Evolutionary conservation across 2,888 invertebrate genomes (phyloP), one percentile per base, ranked within the genome.

Genomic region (Dynastes maya): DNA sequence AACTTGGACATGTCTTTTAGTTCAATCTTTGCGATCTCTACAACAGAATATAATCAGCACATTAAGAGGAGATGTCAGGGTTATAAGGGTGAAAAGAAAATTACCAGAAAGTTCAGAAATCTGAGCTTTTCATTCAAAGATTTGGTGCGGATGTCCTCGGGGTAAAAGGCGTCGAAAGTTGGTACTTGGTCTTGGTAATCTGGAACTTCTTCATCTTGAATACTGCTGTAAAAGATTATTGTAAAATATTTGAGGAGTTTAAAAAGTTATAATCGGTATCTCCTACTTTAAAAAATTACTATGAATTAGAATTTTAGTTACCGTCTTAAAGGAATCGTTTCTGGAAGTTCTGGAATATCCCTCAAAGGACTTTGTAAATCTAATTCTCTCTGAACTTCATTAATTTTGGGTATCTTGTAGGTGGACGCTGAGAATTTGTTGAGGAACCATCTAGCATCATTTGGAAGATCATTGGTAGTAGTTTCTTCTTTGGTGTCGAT

Each of bases 391-490:
- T 68, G 68, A 16, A 1, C n/a, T 16, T 67, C 40, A 4, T 22
- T 45, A 11, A n/a, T 68, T 51, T 68, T 78, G 53, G 53, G 40
- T 27, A 71, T 51, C 64, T 68, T 51, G 29, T 29, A 51, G n/a
- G 68, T 2, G 3, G 68, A 27, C 11, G 68, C 27, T 2, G 68
- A 81, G 37, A 87, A 79, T 79, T 84, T 84, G 2, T 86, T 85
- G 22, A 87, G 79, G 79, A 86, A 85, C 79, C 79, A 79, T 45
- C 79, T 79, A 29, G 86, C 82, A 61, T 83, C 83, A 40, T 74
- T 76, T 65, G 81, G 76, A 40, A 80, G 29, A 29, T 63, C 61
- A 49, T 80, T 78, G 51, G 40, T 74, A 37, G 74, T 29, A 4
- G 77, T 51, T 2, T 80, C 81, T 75, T 80, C 81, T 68, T 68